Percentiles rank a stretch among this genome's conserved stretches.
Conservation (phyloP, 2,797 vertebrate species). For the Xenentodon cancila region DNA sequence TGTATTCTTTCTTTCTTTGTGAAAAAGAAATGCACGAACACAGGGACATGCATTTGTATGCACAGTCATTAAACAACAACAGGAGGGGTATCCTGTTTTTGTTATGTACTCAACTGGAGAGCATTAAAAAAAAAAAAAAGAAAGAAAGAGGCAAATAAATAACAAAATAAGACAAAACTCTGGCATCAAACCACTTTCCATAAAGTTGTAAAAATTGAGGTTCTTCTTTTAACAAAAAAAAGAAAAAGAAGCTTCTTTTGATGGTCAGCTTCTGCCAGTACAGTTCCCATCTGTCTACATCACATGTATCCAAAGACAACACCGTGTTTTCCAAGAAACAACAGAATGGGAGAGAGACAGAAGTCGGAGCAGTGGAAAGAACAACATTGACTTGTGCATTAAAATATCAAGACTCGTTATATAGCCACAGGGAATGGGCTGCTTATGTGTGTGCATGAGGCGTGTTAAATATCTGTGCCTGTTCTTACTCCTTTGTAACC, state of each 20-base stretch:
- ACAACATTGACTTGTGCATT: conserved; percentile 45
- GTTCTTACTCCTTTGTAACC: conserved; percentile 6
- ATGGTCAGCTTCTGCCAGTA: conserved; percentile 33
- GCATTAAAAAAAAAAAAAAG: conserved; percentile 7
- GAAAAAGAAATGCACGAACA: conserved; percentile 35
- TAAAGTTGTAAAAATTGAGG: conserved; percentile 17
- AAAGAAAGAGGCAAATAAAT: conserved; percentile 13
- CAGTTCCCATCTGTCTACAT: conserved; percentile 50
- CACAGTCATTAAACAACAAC: conserved; percentile 31
- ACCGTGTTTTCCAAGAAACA: conserved; percentile 61
- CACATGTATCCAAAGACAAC: conserved; percentile 60
- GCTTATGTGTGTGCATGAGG: conserved; percentile 19
- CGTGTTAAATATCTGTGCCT: conserved; percentile 13
- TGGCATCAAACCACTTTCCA: conserved; percentile 48
- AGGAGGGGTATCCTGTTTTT: conserved; percentile 72
- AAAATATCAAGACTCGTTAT: conserved; percentile 41
- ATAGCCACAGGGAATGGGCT: conserved; percentile 31
- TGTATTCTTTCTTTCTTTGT: conserved; percentile 30
- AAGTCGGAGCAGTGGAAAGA: conserved; percentile 54
- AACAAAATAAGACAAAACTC: conserved; percentile 28
- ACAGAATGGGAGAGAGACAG: conserved; percentile 52
- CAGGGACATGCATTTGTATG: conserved; percentile 43
- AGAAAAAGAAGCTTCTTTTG: conserved; percentile 24
- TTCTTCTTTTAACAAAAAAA: conserved; percentile 20
- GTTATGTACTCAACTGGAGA: conserved; percentile 53